Base-by-base conservation (phyloP, 2,113 vertebrate genomes). In the Sorex araneus region DNA sequence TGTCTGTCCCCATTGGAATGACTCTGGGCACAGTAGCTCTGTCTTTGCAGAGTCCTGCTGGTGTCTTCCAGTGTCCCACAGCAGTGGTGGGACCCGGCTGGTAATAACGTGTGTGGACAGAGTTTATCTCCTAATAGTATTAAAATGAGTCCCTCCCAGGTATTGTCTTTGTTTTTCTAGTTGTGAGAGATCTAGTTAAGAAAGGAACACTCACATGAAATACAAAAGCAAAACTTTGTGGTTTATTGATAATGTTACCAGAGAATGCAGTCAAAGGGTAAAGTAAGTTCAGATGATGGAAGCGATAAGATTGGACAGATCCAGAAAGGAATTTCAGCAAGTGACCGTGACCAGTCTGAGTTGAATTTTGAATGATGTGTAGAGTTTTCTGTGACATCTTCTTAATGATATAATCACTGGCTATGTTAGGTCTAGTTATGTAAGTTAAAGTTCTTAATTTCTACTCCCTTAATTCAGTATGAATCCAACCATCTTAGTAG, bases 331-430 rank as follows among this genome's bases (percentile, higher is more conserved):
- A 27, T 69, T 21, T 54, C 7, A 25, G 82, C 16, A 78, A 34
- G 5, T 84, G 73, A 32, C 27, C 21, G 30, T 80, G 11, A 40
- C 40, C 63, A 25, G 45, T 84, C 40, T 30, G 32, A 78, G 66
- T 5, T 77, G n/a, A 11, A 84, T 70, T 73, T 91, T 78, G 64
- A 94, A 89, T 64, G 43, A 75, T 85, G 54, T 73, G 21, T 64
- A 64, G 15, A 11, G 19, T 84, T 92, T 77, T 88, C 34, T 66
- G 3, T 90, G 74, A 28, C 47, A 57, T 8, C 18, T 18, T 73
- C 19, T 27, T 83, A 30, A 43, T n/a, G 64, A 32, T 47, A 40
- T 19, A 78, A 82, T 84, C 63, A 67, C 28, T 75, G 70, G 88
- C 16, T n/a, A 32, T 80, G 90, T 85, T 67, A 70, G 28, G 0